These are phyloP conservation scores for Cichladusa arquata DNA, from an alignment of 2,113 vertebrate genomes.

Conservation along the genomic window DNA sequence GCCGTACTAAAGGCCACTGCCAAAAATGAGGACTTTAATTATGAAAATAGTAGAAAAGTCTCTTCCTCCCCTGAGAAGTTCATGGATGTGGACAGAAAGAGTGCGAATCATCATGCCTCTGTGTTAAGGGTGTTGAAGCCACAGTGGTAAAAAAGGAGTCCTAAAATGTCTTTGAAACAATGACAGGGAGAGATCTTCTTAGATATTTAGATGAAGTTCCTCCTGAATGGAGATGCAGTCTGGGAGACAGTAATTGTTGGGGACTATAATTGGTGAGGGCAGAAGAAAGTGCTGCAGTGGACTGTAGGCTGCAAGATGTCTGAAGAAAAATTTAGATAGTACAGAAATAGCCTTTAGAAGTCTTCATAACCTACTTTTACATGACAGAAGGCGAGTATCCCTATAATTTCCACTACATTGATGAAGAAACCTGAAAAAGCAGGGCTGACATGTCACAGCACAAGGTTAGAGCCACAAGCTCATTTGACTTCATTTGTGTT, in stretches of 20 bases:
- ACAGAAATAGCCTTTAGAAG: neutral
- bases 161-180: neutral
- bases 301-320: neutral
- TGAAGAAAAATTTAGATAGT: neutral
- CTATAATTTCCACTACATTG: neutral
- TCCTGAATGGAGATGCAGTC: neutral
- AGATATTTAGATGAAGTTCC: neutral
- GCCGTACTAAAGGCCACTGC: neutral
- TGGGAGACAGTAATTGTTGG: neutral
- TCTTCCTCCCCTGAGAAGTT: neutral
- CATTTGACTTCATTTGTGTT: neutral
- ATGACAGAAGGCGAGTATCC: neutral
- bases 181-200: neutral
- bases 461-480: neutral
- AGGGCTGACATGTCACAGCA: neutral
- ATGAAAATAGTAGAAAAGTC: neutral
- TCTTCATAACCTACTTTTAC: neutral
- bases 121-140: neutral
- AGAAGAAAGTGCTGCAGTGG: neutral
- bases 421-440: neutral
- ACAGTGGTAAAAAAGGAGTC: neutral
- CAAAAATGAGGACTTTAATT: neutral
- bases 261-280: neutral
- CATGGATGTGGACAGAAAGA: neutral
- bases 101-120: neutral